phyloP scores from a whole-genome alignment of 1,140 invertebrate species.

The Spodoptera frugiperda region DNA sequence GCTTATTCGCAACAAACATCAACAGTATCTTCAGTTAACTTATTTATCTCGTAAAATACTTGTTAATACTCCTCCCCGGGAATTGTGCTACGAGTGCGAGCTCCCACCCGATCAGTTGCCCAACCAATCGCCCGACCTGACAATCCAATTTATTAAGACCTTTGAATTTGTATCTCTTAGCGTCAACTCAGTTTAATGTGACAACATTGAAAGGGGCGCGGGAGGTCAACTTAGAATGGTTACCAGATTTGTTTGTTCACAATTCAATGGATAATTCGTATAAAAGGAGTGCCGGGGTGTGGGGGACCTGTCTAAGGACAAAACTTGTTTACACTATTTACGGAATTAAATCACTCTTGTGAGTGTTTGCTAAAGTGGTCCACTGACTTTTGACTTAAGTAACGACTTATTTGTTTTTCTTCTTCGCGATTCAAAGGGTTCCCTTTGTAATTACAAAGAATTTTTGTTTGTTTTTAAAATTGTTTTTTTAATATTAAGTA shows the following conservation, averaged over 20 bases:
- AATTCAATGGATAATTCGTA: conserved; percentile 63
- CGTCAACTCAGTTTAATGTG: conserved; percentile 44
- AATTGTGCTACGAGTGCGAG: conserved; percentile 68
- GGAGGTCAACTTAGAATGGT: conserved; percentile 55
- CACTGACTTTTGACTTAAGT: conserved; percentile 49
- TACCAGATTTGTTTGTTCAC: conserved; percentile 63
- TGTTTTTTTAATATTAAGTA: not conserved
- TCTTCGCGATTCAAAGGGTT: not conserved
- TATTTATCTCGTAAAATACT: conserved; percentile 85
- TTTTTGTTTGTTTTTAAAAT: not conserved
- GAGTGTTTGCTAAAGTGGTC: conserved; percentile 63
- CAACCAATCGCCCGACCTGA: conserved; percentile 59
- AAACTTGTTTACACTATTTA: conserved; percentile 84
- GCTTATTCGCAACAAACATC: conserved; percentile 64
- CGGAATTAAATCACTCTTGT: conserved; percentile 78
- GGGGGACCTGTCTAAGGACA: conserved; percentile 71
- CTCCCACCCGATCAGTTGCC: conserved; percentile 60
- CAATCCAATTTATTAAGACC: conserved; percentile 66
- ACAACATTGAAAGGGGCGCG: conserved; percentile 46
- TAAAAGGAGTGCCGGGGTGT: conserved; percentile 57
- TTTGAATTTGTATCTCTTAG: conserved; percentile 60
- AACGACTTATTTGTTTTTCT: conserved; percentile 24
- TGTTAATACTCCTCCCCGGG: conserved; percentile 80
- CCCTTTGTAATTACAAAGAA: not conserved
- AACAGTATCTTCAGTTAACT: conserved; percentile 80